phyloP scores from a whole-genome alignment of 2,113 vertebrate genomes.

The Bujurquina vittata region DNA sequence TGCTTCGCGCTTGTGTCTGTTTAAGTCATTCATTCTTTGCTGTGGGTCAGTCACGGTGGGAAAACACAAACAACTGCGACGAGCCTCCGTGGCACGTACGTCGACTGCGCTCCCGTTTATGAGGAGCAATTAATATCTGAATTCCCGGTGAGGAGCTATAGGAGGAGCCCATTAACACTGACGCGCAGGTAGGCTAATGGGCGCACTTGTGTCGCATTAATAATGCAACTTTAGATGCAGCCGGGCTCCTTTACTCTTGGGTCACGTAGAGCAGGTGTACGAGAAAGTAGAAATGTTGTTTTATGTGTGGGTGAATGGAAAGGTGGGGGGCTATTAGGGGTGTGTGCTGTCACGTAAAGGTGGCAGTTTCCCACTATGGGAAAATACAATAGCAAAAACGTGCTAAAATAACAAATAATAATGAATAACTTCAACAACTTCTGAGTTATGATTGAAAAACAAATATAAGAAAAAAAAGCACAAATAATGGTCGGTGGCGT shows the following conservation, averaged over 20 bases:
- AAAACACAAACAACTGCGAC: background rate
- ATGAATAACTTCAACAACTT: background rate
- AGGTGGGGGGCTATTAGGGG: background rate
- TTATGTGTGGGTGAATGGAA: background rate
- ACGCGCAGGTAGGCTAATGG: constrained; percentile 40
- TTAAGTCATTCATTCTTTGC: background rate
- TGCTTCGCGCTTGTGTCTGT: constrained; percentile 6
- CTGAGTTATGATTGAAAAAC: background rate
- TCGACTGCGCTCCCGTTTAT: background rate
- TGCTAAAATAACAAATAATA: background rate
- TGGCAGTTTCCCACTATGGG: too few species aligned
- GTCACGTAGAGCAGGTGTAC: background rate
- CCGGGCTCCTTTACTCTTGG: background rate
- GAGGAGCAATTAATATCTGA: background rate
- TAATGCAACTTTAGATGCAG: background rate
- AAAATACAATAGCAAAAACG: background rate
- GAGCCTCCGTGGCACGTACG: background rate
- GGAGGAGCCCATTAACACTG: constrained; percentile 30
- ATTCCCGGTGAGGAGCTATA: background rate
- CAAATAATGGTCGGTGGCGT: background rate
- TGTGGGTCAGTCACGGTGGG: too few species aligned
- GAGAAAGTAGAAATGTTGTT: background rate
- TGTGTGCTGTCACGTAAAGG: constrained; percentile 28
- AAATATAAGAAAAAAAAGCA: accelerated
- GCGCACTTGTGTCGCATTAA: background rate